phyloP scores from a whole-genome alignment of 2,797 vertebrate genomes.

The Nyctalus aviator region DNA sequence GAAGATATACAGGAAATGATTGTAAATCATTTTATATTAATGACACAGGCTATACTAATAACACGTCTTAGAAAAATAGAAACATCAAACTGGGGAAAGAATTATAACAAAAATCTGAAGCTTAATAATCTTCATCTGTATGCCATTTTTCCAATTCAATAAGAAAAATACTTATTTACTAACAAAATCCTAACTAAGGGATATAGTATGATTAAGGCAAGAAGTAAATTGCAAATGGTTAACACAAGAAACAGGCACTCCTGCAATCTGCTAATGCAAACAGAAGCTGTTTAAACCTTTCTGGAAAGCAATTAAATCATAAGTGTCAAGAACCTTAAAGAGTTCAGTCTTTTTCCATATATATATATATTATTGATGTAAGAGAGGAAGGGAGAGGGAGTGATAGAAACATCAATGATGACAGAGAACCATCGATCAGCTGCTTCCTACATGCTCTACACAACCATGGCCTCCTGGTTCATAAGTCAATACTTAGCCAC shows the following conservation, averaged over 20 bases:
- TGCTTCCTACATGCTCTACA: no score
- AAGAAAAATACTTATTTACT: conserved; percentile 21
- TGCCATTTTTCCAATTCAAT: not conserved
- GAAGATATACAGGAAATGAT: not conserved
- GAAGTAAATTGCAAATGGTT: conserved; percentile 6
- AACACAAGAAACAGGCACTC: not conserved
- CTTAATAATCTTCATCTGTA: conserved; percentile 18
- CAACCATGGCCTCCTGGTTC: no score
- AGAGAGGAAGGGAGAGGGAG: no score
- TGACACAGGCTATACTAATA: not conserved
- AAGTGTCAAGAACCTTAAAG: conserved; percentile 28
- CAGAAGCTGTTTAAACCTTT: conserved; percentile 33
- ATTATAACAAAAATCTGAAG: not conserved
- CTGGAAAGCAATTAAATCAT: conserved; percentile 6
- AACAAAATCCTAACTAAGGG: conserved; percentile 37
- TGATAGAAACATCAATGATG: no score
- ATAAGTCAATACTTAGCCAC: no score
- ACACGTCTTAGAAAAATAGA: not conserved
- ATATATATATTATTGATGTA: no score
- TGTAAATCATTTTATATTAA: not conserved
- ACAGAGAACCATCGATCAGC: no score
- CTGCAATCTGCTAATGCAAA: not conserved
- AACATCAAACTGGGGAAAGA: not conserved
- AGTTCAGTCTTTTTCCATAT: not conserved
- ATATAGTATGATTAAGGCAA: not conserved